Conservation (phyloP, 2,888 invertebrate genomes). For the Clitarchus hookeri region DNA sequence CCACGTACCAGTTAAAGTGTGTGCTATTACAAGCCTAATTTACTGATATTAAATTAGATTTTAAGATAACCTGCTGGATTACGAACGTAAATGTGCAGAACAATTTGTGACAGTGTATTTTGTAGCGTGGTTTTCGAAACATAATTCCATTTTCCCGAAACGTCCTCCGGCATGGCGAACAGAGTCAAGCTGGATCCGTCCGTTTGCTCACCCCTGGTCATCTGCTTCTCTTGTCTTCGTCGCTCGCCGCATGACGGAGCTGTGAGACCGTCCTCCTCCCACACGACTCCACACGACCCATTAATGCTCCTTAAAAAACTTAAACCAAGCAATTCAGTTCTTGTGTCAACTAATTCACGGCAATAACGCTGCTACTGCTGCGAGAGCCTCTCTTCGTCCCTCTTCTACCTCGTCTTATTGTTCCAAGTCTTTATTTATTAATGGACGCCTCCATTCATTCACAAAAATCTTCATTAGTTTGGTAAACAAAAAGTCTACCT, state of each 20-base stretch:
- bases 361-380: conserved; percentile 11
- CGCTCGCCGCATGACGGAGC: background rate
- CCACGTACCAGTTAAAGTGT: no score
- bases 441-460: conserved; percentile 23
- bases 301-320: conserved; percentile 14
- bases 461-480: conserved; percentile 23
- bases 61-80: no score
- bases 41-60: no score
- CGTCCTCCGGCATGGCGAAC: no score
- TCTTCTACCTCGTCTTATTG: conserved; percentile 3
- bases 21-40: no score
- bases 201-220: background rate
- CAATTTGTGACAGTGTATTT: no score
- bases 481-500: conserved; percentile 25
- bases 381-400: background rate
- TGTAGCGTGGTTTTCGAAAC: no score
- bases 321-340: conserved; percentile 24
- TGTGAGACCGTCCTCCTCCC: background rate
- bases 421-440: conserved; percentile 20
- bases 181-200: background rate
- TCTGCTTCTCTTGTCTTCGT: background rate
- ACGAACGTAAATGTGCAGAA: no score
- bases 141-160: no score
- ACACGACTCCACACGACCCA: conserved; percentile 2
- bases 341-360: conserved; percentile 16